Conservation (phyloP, 2,888 invertebrate genomes). For the Electrophaes corylata region DNA sequence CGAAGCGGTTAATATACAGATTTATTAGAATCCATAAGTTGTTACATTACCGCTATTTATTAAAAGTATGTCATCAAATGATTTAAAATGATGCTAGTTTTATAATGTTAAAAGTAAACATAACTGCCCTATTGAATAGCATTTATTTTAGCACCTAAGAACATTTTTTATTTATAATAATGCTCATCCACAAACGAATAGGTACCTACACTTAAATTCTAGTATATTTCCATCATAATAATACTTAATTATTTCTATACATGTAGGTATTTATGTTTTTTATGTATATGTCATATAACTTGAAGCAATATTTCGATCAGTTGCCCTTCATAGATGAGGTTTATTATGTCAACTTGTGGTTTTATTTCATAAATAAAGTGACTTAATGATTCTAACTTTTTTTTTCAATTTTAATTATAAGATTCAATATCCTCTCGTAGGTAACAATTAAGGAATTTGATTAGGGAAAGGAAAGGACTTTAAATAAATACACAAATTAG, state of each 20-base stretch:
- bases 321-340: conserved; percentile 75
- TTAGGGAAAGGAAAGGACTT: conserved; percentile 14
- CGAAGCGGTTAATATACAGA: neutral
- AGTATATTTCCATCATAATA: neutral
- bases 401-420: neutral
- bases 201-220: neutral
- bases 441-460: neutral
- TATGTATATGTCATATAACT: neutral
- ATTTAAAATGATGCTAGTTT: conserved; percentile 3
- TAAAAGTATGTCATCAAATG: conserved; percentile 2
- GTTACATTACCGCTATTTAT: neutral
- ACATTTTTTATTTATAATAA: conserved; percentile 3
- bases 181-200: conserved; percentile 1
- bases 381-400: conserved; percentile 64
- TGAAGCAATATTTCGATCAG: conserved; percentile 9
- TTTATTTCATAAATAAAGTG: conserved; percentile 76
- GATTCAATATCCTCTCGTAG: neutral
- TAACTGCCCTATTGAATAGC: conserved; percentile 12
- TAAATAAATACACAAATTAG: conserved; percentile 67
- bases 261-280: neutral
- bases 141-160: conserved; percentile 20
- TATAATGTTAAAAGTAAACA: neutral
- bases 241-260: neutral
- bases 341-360: conserved; percentile 77
- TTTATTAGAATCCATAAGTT: neutral